phyloP scores from a whole-genome alignment of 2,113 vertebrate species.

The Tyto alba region DNA sequence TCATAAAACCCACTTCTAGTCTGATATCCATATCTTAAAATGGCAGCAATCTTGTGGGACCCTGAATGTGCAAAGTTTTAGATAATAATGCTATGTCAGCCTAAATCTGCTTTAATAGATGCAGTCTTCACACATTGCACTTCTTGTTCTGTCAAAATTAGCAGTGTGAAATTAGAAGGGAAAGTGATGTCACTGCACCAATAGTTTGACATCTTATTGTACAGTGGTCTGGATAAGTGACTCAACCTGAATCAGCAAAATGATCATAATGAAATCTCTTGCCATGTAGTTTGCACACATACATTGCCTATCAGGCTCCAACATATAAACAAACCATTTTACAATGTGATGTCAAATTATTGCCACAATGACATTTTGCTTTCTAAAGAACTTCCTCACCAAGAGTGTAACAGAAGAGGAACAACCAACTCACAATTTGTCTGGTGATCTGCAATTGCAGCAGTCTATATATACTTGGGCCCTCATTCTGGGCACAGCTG shows the following conservation, averaged over 20 bases:
- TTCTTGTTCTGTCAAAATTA: background rate
- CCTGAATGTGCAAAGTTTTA: background rate
- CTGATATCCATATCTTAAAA: background rate
- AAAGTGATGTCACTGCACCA: background rate
- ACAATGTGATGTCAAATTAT: background rate
- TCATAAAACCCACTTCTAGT: background rate
- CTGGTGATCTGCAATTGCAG: background rate
- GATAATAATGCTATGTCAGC: background rate
- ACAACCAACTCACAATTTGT: background rate
- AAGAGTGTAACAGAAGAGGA: background rate
- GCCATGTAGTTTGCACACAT: background rate
- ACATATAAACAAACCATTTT: background rate
- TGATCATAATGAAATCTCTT: rapidly evolving
- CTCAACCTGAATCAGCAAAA: background rate
- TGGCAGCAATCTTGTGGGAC: background rate
- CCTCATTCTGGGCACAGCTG: background rate
- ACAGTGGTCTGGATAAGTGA: background rate
- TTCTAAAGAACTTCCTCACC: background rate
- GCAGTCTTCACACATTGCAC: background rate
- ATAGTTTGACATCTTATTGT: background rate
- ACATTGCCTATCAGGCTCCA: background rate
- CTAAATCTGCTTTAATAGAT: background rate
- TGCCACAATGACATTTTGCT: background rate
- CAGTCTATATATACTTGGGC: background rate
- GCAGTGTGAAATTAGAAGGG: background rate